Evolutionary conservation across 2,797 vertebrate species (phyloP), one percentile per base, ranked within the genome.

Genomic region (Cryptoprocta ferox): DNA sequence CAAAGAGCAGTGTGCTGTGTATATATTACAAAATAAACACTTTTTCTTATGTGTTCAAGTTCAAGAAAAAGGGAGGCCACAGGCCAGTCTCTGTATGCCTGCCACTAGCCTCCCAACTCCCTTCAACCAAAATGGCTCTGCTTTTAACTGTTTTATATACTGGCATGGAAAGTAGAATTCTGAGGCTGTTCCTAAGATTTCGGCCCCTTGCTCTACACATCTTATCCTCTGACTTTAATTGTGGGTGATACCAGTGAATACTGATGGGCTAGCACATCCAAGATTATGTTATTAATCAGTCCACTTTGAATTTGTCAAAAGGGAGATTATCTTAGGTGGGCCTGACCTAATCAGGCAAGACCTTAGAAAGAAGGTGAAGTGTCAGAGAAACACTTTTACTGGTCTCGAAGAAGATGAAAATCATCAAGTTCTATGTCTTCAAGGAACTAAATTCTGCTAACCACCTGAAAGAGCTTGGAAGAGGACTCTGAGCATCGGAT

Each of bases 401-500:
- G 24, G 76, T 73, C 53, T 73, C 12, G 0, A 71, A 93, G 68
- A 65, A 93, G 65, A 92, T 19, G 24, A 90, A 87, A 83, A 61
- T 88, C 68, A 9, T 4, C 1, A 3, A 81, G 9, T 81, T 76
- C 75, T 53, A n/a, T 0, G 70, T 56, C 63, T 79, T 7, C 28
- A 81, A 96, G 66, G 68, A n/a, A 85, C 16, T 59, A 45, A 85
- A 94, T 88, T 79, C 87, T 78, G 37, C 61, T 73, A 61, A 92
- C 28, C 93, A 68, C 12, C 3, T 66, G 50, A 73, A 59, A 10
- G 32, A 87, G 16, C 63, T 21, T 50, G n/a, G 42, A 80, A 45
- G 50, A 89, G 59, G 53, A 68, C 6, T 71, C 53, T 42, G 12
- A 90, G 68, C 15, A 48, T 6, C 1, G 3, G 53, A 30, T 73